Conservation (phyloP, 2,888 invertebrate genomes). For the Sisyra nigra region DNA sequence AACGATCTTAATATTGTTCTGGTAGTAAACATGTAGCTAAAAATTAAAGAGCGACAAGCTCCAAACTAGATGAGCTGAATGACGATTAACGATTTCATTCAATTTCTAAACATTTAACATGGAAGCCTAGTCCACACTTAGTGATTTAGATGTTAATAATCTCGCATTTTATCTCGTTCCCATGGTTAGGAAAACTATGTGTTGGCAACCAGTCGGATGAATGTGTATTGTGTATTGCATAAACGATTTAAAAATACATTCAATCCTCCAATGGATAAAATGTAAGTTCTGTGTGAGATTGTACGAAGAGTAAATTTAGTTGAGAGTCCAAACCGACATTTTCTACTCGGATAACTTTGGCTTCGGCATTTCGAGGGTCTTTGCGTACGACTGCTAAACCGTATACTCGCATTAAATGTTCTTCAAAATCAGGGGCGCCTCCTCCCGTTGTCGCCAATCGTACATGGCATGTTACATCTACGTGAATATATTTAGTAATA, state of each 20-base stretch:
- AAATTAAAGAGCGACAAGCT: too few species aligned
- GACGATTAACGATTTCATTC: too few species aligned
- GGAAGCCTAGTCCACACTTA: too few species aligned
- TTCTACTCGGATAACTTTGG: conserved; percentile 40
- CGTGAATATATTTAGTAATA: conserved; percentile 46
- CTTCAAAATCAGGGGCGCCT: conserved; percentile 36
- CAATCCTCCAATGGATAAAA: conserved; percentile 34
- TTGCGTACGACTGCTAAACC: conserved; percentile 48
- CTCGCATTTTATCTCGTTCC: too few species aligned
- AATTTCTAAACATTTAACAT: too few species aligned
- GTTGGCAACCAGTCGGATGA: too few species aligned
- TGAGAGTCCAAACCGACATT: conserved; percentile 54
- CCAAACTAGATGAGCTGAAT: too few species aligned
- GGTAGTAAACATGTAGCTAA: too few species aligned
- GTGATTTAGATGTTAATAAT: too few species aligned
- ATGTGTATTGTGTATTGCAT: background rate
- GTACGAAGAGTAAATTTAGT: conserved; percentile 45
- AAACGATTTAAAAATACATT: background rate
- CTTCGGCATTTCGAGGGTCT: conserved; percentile 35
- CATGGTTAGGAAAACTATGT: too few species aligned
- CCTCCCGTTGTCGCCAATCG: conserved; percentile 41
- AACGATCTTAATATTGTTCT: too few species aligned
- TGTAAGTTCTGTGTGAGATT: conserved; percentile 45
- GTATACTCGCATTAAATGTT: conserved; percentile 48
- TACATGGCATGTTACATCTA: conserved; percentile 51